A percentile compares a stretch with the other conserved stretches of the same genome.
Evolutionary conservation across 2,888 invertebrate genomes (phyloP).

Genomic region (Seladonia tumulorum): DNA sequence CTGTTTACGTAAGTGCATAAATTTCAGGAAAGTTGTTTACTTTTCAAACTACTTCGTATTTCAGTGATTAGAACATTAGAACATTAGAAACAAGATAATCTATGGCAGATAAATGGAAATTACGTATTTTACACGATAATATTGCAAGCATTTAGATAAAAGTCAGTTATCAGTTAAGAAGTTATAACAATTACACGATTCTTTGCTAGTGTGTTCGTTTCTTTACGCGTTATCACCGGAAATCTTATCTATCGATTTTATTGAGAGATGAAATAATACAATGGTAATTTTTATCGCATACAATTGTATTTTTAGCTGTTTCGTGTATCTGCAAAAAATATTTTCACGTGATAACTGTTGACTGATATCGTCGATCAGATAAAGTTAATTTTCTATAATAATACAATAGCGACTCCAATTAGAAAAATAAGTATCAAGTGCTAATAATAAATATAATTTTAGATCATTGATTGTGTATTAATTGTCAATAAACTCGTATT

Average conservation of each 20-base stretch:
- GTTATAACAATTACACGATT: background rate
- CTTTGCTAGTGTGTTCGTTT: background rate
- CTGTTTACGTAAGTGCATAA: slow-evolving; percentile 28
- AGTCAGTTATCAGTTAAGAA: background rate
- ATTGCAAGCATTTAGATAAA: background rate
- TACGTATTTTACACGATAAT: background rate
- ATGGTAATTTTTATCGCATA: slow-evolving; percentile 20
- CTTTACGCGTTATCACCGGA: background rate
- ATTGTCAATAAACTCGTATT: background rate
- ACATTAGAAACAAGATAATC: background rate
- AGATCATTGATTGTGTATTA: background rate
- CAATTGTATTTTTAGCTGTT: slow-evolving; percentile 35
- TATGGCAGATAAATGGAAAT: background rate
- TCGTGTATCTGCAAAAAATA: slow-evolving; percentile 35
- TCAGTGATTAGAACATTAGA: background rate
- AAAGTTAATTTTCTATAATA: background rate
- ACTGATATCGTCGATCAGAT: background rate
- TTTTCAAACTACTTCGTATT: background rate
- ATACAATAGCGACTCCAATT: background rate
- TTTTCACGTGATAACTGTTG: slow-evolving; percentile 31
- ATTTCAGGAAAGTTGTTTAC: background rate
- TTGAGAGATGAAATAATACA: slow-evolving; percentile 35
- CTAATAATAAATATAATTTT: background rate
- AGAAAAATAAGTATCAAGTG: background rate
- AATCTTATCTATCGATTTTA: slow-evolving; percentile 41